A percentile compares a stretch with the other conserved stretches of the same genome.
These are phyloP conservation scores for Micronycteris hirsuta DNA, from an alignment of 2,113 vertebrate genomes.

Conservation along the genomic window DNA sequence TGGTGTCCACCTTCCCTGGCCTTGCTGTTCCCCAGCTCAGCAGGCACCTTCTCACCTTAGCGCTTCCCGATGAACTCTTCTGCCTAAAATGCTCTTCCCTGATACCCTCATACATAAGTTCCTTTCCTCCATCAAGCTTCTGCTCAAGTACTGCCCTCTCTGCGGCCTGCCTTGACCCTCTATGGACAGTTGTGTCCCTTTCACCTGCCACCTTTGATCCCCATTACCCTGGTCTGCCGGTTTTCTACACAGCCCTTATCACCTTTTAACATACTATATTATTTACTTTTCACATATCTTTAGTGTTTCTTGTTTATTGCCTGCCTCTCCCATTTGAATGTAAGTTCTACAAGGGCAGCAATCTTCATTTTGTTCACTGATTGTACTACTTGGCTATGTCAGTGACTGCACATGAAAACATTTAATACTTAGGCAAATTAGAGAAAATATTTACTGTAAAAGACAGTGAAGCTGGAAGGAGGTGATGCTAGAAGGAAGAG, in stretches of 20 bases:
- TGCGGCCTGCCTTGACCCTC: not conserved
- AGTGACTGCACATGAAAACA: not conserved
- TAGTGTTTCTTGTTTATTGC: not conserved
- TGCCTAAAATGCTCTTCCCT: not conserved
- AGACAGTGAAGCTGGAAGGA: not conserved
- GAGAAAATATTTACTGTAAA: not conserved
- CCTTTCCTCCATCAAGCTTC: not conserved
- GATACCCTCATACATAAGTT: not conserved
- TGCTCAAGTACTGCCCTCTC: not conserved
- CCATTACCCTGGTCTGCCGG: not conserved
- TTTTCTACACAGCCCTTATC: not conserved
- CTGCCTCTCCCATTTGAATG: not conserved
- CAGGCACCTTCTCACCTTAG: not conserved
- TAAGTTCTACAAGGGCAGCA: not conserved
- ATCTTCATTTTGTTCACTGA: not conserved
- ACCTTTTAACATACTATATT: not conserved
- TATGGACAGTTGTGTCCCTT: not conserved
- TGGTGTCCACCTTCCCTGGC: accelerated
- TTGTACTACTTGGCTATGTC: not conserved
- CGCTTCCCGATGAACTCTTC: not conserved
- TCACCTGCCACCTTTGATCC: not conserved
- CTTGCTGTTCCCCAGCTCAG: not conserved
- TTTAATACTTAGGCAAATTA: not conserved
- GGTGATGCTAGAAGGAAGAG: not conserved
- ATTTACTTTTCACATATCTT: not conserved